Conservation (phyloP, 1,140 invertebrate genomes). For the Saxidomus purpurata region DNA sequence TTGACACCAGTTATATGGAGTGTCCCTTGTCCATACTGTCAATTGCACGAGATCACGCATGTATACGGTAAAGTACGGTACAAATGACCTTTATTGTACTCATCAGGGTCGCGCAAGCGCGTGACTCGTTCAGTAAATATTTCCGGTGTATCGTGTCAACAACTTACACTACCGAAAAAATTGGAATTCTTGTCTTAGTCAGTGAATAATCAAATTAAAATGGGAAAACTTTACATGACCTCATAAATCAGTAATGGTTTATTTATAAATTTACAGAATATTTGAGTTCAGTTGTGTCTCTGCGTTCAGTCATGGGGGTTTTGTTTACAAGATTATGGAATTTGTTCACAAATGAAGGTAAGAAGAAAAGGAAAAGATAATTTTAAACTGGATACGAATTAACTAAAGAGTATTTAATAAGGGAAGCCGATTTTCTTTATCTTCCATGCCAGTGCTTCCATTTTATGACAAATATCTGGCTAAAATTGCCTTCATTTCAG, state of each 20-base stretch:
- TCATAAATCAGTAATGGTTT: neutral
- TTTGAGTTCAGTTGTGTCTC: neutral
- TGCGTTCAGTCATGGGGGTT: constrained; percentile 74
- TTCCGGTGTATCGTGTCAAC: constrained; percentile 68
- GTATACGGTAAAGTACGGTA: neutral
- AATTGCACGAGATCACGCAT: neutral
- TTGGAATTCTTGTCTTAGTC: constrained; percentile 49
- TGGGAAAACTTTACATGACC: neutral
- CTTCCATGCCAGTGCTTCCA: too few relatives aligned
- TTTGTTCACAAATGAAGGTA: constrained; percentile 83
- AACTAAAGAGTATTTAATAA: too few relatives aligned
- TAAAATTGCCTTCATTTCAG: too few relatives aligned
- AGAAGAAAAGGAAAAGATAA: neutral
- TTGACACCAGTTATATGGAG: too few relatives aligned
- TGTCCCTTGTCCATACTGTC: too few relatives aligned
- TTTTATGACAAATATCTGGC: too few relatives aligned
- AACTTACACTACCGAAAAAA: constrained; percentile 15
- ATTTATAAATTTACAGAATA: neutral
- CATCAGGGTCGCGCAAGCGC: constrained; percentile 29
- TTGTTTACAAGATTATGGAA: constrained; percentile 81
- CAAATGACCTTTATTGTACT: neutral
- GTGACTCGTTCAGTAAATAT: constrained; percentile 22
- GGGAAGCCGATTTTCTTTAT: too few relatives aligned
- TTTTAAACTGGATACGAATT: too few relatives aligned
- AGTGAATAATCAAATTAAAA: neutral